Evolutionary conservation across 2,797 vertebrate genomes (phyloP).

Genomic region (Enoplosus armatus): DNA sequence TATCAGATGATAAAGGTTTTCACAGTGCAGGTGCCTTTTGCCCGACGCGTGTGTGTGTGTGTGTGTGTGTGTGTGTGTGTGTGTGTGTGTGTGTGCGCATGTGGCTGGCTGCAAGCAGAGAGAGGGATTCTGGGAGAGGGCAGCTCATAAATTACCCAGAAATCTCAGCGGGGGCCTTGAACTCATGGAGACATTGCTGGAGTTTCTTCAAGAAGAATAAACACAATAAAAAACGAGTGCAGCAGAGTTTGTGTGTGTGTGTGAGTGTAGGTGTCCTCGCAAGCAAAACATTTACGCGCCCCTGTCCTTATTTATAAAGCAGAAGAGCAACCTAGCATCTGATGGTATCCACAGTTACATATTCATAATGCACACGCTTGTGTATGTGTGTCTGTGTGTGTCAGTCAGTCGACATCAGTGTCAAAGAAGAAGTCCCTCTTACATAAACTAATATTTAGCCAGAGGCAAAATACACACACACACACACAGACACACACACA

Average conservation of each 20-base stretch:
- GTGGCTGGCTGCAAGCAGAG: slow-evolving; percentile 47
- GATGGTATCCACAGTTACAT: neutral
- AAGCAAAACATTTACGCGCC: neutral
- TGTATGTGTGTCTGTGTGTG: neutral
- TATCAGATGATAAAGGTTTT: slow-evolving; percentile 28
- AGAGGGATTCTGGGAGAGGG: slow-evolving; percentile 51
- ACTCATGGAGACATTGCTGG: slow-evolving; percentile 50
- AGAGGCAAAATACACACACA: neutral
- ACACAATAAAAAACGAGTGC: slow-evolving; percentile 21
- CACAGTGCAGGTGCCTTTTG: neutral
- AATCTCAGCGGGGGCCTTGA: slow-evolving; percentile 61
- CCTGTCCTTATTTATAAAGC: slow-evolving; percentile 23
- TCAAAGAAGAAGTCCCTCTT: neutral
- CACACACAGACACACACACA: neutral
- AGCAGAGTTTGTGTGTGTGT: slow-evolving; percentile 22
- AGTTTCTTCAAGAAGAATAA: slow-evolving; percentile 58
- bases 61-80: slow-evolving; percentile 8
- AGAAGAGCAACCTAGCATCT: slow-evolving; percentile 10
- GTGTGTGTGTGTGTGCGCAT: neutral
- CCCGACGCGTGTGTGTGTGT: slow-evolving; percentile 1
- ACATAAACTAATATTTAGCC: neutral
- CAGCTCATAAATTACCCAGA: slow-evolving; percentile 73
- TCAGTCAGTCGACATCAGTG: slow-evolving; percentile 5
- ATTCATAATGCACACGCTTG: slow-evolving; percentile 4
- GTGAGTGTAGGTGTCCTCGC: neutral